These are phyloP conservation scores for Illadopsis cleaveri DNA, from an alignment of 2,113 vertebrate species.

Conservation along the genomic window DNA sequence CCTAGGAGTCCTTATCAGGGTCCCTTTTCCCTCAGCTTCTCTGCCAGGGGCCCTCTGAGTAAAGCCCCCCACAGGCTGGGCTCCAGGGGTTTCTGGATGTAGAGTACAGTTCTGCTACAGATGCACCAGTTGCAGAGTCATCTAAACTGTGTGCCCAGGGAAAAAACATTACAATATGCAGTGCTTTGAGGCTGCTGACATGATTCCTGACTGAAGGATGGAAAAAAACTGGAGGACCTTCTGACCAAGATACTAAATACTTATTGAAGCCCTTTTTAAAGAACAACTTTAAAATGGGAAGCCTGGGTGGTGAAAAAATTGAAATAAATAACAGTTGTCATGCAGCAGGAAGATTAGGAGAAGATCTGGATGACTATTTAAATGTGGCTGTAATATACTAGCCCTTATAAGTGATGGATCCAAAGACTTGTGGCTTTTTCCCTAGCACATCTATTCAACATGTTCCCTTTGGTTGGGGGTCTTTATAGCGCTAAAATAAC, in stretches of 20 bases:
- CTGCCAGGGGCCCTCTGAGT: not conserved
- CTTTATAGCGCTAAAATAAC: conserved; percentile 3
- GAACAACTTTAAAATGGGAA: not conserved
- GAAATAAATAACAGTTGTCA: not conserved
- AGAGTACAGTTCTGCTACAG: not conserved
- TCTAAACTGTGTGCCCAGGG: not conserved
- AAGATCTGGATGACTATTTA: not conserved
- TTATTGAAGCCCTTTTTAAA: not conserved
- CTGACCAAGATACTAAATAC: not conserved
- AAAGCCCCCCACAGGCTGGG: not conserved
- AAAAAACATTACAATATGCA: not conserved
- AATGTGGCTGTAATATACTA: not conserved
- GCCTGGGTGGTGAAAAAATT: not conserved
- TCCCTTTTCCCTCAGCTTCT: not conserved
- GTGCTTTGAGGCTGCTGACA: not conserved
- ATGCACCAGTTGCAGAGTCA: not conserved
- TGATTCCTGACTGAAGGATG: not conserved
- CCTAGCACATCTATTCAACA: conserved; percentile 22
- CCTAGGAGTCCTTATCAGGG: not conserved
- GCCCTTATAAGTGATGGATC: not conserved
- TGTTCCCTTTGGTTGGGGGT: not conserved
- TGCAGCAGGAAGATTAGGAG: not conserved
- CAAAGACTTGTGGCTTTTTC: not conserved
- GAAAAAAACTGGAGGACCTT: not conserved
- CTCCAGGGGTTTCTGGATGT: not conserved